Percentiles rank a stretch among this genome's conserved stretches.
phyloP scores from a whole-genome alignment of 2,113 vertebrate genomes.

The Hippocampus guttulatus region DNA sequence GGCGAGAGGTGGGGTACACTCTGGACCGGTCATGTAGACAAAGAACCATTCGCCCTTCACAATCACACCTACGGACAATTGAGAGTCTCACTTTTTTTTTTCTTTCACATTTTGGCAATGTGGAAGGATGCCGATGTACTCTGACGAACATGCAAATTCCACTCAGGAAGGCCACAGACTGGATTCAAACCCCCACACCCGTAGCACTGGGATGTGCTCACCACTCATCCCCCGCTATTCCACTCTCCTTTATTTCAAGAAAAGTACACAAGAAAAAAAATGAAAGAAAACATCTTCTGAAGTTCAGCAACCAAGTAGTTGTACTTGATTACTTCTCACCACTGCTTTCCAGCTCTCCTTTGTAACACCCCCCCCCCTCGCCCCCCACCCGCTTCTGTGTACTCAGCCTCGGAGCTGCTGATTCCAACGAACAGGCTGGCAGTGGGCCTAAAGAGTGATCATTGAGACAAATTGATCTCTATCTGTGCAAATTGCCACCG shows the following conservation, averaged over 20 bases:
- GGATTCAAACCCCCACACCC: too few species aligned
- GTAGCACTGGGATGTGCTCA: background rate
- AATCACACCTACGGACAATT: too few species aligned
- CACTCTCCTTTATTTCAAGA: background rate
- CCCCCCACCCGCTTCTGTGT: conserved; percentile 36
- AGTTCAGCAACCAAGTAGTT: background rate
- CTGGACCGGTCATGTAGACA: too few species aligned
- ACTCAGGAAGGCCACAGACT: too few species aligned
- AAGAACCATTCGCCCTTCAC: too few species aligned
- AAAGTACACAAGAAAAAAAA: background rate
- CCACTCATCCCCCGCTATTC: background rate
- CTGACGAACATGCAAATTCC: too few species aligned
- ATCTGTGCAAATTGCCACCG: conserved; percentile 95
- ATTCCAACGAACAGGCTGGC: conserved; percentile 72
- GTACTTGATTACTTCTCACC: background rate
- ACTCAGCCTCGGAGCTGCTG: conserved; percentile 30
- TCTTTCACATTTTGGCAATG: too few species aligned
- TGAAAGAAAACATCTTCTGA: background rate
- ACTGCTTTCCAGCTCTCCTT: conserved; percentile 9
- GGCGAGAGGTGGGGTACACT: too few species aligned
- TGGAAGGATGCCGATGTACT: too few species aligned
- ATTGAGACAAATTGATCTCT: conserved; percentile 99
- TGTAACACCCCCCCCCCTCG: conserved; percentile 4
- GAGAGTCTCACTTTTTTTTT: too few species aligned
- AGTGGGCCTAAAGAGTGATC: conserved; percentile 93